Evolutionary conservation across 2,888 invertebrate species (phyloP).

Genomic region (Microctonus brassicae): DNA sequence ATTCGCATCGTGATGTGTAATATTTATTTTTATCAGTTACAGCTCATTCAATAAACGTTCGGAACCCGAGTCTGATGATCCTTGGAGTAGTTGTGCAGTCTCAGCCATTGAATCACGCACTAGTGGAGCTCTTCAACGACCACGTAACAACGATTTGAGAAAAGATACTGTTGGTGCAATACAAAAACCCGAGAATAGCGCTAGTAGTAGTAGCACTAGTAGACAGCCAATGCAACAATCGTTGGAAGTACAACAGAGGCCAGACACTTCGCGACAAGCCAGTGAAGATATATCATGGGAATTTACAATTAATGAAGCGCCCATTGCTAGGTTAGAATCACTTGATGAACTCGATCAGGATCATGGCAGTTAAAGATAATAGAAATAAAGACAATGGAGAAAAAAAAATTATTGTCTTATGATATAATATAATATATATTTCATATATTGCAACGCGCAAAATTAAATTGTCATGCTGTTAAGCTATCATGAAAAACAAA

Average conservation of each 20-base stretch:
- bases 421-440: constrained; percentile 1
- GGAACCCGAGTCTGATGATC: constrained; percentile 63
- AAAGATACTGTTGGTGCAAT: constrained; percentile 52
- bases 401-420: constrained; percentile 7
- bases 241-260: constrained; percentile 37
- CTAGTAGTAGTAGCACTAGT: background rate
- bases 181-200: constrained; percentile 34
- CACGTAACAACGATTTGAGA: constrained; percentile 59
- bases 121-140: constrained; percentile 47
- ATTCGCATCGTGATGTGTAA: too few species aligned
- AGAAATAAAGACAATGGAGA: constrained; percentile 1
- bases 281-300: constrained; percentile 67
- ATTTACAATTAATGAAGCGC: constrained; percentile 70
- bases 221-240: background rate
- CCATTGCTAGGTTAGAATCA: constrained; percentile 77
- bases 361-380: constrained; percentile 61
- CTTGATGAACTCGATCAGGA: constrained; percentile 76
- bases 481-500: background rate
- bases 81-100: constrained; percentile 62
- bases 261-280: constrained; percentile 61
- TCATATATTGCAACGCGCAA: background rate
- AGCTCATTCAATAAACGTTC: constrained; percentile 66
- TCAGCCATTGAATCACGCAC: constrained; percentile 49
- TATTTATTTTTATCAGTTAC: constrained; percentile 52
- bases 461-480: background rate